Percentiles rank a stretch among this genome's conserved stretches.
phyloP scores from a whole-genome alignment of 2,797 vertebrate species.

The Gymnothorax reevesii region DNA sequence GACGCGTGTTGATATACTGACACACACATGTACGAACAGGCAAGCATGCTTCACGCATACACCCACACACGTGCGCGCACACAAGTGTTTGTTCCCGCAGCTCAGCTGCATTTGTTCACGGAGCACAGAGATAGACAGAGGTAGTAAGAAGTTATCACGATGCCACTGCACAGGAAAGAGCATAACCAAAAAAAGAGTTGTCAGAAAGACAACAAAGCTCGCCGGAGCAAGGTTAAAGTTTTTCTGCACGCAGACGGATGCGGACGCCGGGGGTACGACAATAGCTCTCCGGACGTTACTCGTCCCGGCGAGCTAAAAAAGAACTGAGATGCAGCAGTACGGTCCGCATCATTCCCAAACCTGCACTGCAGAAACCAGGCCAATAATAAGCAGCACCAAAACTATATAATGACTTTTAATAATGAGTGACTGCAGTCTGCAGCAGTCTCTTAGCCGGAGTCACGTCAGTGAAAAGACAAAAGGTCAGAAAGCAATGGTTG shows the following conservation, averaged over 20 bases:
- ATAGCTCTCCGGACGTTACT: too few species aligned
- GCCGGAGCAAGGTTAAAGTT: too few species aligned
- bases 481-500: neutral
- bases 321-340: neutral
- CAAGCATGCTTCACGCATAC: neutral
- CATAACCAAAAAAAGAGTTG: neutral
- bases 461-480: neutral
- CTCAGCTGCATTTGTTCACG: neutral
- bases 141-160: too few species aligned
- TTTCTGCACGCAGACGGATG: too few species aligned
- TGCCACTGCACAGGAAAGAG: neutral
- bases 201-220: too few species aligned
- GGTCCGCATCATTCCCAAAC: neutral
- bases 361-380: neutral
- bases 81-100: neutral
- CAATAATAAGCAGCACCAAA: neutral
- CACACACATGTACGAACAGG: neutral
- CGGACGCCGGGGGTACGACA: too few species aligned
- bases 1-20: neutral
- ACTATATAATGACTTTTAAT: neutral
- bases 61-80: neutral
- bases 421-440: neutral
- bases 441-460: neutral
- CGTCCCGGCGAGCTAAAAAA: too few species aligned
- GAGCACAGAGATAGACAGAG: neutral